These are phyloP conservation scores for Acanthosepion esculentum DNA, from an alignment of 2,888 invertebrate genomes.

Conservation along the genomic window DNA sequence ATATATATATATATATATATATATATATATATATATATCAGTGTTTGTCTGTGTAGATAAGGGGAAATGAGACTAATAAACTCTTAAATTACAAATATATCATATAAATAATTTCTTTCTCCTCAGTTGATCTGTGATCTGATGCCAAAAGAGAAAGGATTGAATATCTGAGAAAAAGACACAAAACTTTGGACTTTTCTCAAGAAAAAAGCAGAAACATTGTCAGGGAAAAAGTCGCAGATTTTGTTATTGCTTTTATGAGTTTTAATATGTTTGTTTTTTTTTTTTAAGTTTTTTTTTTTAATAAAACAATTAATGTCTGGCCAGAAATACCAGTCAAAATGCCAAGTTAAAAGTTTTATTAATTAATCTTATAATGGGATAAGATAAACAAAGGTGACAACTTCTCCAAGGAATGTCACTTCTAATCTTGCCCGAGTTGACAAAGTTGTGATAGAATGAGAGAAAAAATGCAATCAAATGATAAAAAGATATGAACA, in stretches of 20 bases:
- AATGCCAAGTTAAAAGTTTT: not conserved
- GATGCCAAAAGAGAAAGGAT: no score
- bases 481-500: no score
- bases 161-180: not conserved
- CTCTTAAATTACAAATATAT: no score
- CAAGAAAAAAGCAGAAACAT: not conserved
- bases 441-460: no score
- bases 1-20: no score
- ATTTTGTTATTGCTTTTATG: not conserved
- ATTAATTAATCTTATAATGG: not conserved
- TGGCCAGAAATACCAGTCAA: not conserved
- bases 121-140: no score
- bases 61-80: no score
- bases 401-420: not conserved
- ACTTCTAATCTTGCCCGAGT: not conserved
- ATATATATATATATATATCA: no score
- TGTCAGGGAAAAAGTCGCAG: no score
- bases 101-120: no score
- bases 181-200: not conserved
- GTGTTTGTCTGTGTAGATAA: no score
- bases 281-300: not conserved
- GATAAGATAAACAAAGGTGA: not conserved
- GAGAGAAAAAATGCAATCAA: no score
- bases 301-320: not conserved
- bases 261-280: not conserved